A percentile compares a stretch with the other conserved stretches of the same genome.
These are phyloP conservation scores for Listrodromus nycthemerus DNA, from an alignment of 2,888 invertebrate species.

Conservation along the genomic window DNA sequence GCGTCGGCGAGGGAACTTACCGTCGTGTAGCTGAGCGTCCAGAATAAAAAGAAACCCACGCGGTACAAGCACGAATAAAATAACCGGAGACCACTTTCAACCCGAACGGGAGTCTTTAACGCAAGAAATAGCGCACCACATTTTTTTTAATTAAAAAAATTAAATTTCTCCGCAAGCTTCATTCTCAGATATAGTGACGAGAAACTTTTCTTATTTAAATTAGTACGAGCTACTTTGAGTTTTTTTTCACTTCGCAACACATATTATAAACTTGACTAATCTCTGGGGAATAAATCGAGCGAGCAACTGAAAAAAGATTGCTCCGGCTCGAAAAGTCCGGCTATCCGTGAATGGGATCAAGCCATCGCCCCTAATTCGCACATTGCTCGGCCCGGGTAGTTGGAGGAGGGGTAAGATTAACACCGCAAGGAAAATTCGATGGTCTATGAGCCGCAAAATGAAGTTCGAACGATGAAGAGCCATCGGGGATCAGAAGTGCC, in stretches of 20 bases:
- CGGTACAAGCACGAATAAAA: constrained; percentile 7
- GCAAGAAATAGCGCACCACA: neutral
- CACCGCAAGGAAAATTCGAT: constrained; percentile 75
- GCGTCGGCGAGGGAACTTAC: neutral
- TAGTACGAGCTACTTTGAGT: constrained; percentile 19
- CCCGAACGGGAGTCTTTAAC: neutral
- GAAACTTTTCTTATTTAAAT: constrained; percentile 65
- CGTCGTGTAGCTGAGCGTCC: neutral
- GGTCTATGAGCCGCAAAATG: constrained; percentile 83
- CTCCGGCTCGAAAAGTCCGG: neutral
- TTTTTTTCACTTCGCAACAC: constrained; percentile 30
- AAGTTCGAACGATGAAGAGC: constrained; percentile 77
- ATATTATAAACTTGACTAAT: constrained; percentile 61
- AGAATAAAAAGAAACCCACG: constrained; percentile 16
- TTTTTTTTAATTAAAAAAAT: neutral
- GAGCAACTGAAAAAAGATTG: constrained; percentile 48
- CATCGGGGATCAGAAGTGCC: constrained; percentile 62
- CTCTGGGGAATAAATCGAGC: constrained; percentile 51
- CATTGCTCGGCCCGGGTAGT: constrained; percentile 36
- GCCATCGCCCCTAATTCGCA: neutral
- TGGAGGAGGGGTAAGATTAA: constrained; percentile 30
- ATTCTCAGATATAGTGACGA: constrained; percentile 16
- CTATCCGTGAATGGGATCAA: constrained; percentile 21
- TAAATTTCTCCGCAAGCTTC: neutral
- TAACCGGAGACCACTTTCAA: neutral